These are phyloP conservation scores for Spea bombifrons DNA, from an alignment of 2,113 vertebrate species.

Conservation along the genomic window DNA sequence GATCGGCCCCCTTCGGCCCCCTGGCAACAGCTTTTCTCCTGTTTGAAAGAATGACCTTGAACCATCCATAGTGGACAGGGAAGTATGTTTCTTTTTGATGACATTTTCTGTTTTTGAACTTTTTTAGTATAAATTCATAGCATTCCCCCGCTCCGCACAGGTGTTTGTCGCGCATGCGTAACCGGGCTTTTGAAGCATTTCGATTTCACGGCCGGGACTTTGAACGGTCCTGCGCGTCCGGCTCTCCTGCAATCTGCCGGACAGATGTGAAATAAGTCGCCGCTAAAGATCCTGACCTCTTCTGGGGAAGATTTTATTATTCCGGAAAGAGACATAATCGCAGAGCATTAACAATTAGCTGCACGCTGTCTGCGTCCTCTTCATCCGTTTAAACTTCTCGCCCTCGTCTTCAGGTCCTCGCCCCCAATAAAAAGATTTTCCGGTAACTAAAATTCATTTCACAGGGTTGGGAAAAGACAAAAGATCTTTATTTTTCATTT, in stretches of 20 bases:
- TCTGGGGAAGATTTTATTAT: conserved; percentile 77
- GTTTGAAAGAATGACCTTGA: too few species aligned
- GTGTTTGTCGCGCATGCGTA: too few species aligned
- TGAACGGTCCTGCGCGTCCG: not conserved
- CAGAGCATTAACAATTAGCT: conserved; percentile 72
- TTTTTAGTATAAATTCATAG: too few species aligned
- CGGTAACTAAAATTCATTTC: conserved; percentile 12
- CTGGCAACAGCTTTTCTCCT: too few species aligned
- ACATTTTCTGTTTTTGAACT: too few species aligned
- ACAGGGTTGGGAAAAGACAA: not conserved
- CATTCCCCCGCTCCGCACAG: too few species aligned
- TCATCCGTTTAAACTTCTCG: conserved; percentile 61
- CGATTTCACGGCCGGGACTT: not conserved
- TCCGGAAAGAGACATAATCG: conserved; percentile 74
- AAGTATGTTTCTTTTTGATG: too few species aligned
- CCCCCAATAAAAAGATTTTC: conserved; percentile 43
- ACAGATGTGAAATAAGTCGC: conserved; percentile 84
- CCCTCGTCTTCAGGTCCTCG: conserved; percentile 42
- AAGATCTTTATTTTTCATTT: not conserved
- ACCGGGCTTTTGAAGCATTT: too few species aligned
- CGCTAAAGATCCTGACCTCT: conserved; percentile 74
- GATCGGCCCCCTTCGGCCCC: too few species aligned
- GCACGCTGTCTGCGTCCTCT: conserved; percentile 60
- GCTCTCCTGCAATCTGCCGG: conserved; percentile 62
- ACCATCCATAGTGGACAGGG: too few species aligned